These are phyloP conservation scores for Oryzias melastigma DNA, from an alignment of 2,113 vertebrate species.

Conservation along the genomic window DNA sequence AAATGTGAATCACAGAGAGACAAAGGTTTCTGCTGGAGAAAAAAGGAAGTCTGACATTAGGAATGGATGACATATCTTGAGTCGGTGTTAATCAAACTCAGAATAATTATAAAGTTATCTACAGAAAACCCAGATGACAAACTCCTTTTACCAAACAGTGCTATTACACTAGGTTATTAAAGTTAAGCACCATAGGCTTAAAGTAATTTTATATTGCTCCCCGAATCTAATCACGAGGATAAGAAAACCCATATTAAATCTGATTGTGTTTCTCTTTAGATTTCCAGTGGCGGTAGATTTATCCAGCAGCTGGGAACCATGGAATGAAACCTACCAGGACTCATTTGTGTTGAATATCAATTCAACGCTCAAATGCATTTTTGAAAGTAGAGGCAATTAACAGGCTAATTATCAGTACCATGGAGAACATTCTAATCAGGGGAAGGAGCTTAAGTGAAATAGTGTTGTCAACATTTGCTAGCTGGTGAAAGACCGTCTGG, in stretches of 20 bases:
- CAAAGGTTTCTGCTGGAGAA: conserved; percentile 1
- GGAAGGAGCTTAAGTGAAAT: conserved; percentile 60
- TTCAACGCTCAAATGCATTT: conserved; percentile 71
- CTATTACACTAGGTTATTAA: neutral
- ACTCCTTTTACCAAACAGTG: neutral
- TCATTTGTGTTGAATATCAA: conserved; percentile 74
- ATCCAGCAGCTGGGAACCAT: conserved; percentile 67
- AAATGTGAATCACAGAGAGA: conserved; percentile 4
- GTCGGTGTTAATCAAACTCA: no score
- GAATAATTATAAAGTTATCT: no score
- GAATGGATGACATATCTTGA: no score
- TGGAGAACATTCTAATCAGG: conserved; percentile 70
- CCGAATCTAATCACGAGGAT: conserved; percentile 28
- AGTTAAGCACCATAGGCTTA: conserved; percentile 7
- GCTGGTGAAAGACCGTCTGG: conserved; percentile 32
- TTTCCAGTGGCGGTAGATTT: conserved; percentile 47
- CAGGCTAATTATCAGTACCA: conserved; percentile 68
- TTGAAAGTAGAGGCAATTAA: conserved; percentile 70
- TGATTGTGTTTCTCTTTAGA: conserved; percentile 49
- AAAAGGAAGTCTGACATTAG: neutral
- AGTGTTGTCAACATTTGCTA: conserved; percentile 40
- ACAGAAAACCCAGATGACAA: neutral
- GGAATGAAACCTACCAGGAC: conserved; percentile 64
- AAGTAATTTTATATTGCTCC: conserved; percentile 7
- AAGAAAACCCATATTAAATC: conserved; percentile 35